Base-by-base conservation (phyloP, 2,888 invertebrate genomes). In the Hydraecia micacea region DNA sequence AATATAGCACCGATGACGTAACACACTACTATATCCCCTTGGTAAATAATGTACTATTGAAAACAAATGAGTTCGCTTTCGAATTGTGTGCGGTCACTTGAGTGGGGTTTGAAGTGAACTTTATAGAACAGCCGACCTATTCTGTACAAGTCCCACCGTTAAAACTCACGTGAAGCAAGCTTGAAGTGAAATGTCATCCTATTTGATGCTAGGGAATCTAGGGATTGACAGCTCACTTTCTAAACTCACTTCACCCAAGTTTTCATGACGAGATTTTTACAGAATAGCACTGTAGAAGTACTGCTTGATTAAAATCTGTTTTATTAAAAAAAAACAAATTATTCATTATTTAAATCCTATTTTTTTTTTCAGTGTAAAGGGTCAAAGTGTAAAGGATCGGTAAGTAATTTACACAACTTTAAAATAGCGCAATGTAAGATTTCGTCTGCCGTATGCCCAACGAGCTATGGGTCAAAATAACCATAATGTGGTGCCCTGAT, bases 311-410 rank as follows among this genome's bases (percentile, higher is more conserved):
- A 36, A 36, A 36, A 36, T 36, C 36, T 6, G 36, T 36, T 36
- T 36, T 36, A 28, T 4, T 28, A 13, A 32, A 49, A 49, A 4
- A 7, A 28, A 1, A 7, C 15, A 25, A 5, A 49, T 25, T 0
- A 21, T 32, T 25, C 0, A 68, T 49, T 8, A 21, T 32, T 4
- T 32, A 25, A 32, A 21, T 25, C 5, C 8, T 15, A 13, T 13
- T 70, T 70, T 55, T 58, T 70, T 70, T 58, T 8, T 21, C 36
- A 70, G 58, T 70, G 70, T n/a, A 70, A 70, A 70, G 70, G 70
- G 4, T 7, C 21, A 0, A 21, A 21, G 3, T 70, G 70, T 58
- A 13, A 1, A 4, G 70, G 70, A 39, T 4, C 0, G n/a, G 70
- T 70, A 39, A 70, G 70, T 55, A 70, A 55, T 7, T 55, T 8